Conservation (phyloP, 2,113 vertebrate species). For the Pomatorhinus ruficollis region DNA sequence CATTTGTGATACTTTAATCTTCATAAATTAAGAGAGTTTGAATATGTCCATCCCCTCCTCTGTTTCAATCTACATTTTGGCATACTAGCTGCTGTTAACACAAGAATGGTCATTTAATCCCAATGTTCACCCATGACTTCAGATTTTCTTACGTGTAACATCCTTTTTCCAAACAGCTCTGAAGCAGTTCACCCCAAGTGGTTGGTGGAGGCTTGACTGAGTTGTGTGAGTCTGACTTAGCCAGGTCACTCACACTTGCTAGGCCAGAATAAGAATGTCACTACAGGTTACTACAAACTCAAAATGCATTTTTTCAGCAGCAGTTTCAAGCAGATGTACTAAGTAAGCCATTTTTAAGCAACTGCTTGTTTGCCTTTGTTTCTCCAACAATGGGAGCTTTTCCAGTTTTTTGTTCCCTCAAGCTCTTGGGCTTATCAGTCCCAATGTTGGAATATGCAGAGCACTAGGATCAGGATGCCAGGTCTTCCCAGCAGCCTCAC, state of each 20-base stretch:
- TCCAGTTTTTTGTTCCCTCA: not conserved
- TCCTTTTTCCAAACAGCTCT: not conserved
- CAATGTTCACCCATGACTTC: not conserved
- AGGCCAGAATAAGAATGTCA: not conserved
- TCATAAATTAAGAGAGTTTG: not conserved
- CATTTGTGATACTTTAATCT: not conserved
- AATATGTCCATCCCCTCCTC: not conserved
- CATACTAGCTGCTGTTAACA: not conserved
- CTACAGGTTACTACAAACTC: not conserved
- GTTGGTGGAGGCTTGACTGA: not conserved
- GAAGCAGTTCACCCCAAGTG: not conserved
- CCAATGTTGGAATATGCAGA: not conserved
- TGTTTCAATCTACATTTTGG: not conserved
- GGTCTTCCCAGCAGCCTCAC: not conserved
- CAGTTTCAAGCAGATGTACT: not conserved
- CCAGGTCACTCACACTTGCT: not conserved
- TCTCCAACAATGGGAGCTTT: not conserved
- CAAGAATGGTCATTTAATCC: not conserved
- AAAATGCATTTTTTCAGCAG: not conserved
- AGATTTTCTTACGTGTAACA: not conserved
- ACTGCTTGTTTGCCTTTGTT: not conserved
- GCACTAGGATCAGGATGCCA: not conserved
- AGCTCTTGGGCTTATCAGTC: not conserved
- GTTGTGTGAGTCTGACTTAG: not conserved
- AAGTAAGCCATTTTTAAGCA: not conserved